Conservation (phyloP, 2,888 invertebrate genomes). For the Dryadula phaetusa region DNA sequence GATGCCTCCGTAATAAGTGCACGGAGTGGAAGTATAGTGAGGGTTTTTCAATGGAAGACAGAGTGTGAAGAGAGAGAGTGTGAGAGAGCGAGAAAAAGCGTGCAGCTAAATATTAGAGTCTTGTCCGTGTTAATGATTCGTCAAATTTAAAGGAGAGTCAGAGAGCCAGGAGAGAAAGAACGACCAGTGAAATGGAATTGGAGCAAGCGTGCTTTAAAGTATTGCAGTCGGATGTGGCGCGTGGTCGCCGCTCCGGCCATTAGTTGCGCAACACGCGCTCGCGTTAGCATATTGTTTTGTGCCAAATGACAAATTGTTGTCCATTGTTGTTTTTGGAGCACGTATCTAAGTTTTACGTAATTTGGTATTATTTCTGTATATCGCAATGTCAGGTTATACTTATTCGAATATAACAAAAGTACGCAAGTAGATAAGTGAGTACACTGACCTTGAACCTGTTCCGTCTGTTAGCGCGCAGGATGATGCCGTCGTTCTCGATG, state of each 20-base stretch:
- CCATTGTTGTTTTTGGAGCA: constrained; percentile 15
- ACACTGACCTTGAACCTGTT: constrained; percentile 89
- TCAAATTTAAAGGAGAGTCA: neutral
- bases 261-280: constrained; percentile 28
- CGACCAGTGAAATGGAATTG: constrained; percentile 38
- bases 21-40: too few species aligned
- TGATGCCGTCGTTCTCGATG: constrained; percentile 94
- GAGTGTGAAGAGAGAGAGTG: too few species aligned
- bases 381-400: neutral
- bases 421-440: neutral
- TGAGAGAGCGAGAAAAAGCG: too few species aligned
- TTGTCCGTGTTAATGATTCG: constrained; percentile 31
- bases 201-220: constrained; percentile 42
- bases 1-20: too few species aligned
- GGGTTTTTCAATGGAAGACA: too few species aligned
- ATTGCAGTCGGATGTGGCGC: neutral
- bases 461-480: constrained; percentile 86
- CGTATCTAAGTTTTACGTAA: constrained; percentile 11
- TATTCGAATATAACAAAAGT: too few species aligned
- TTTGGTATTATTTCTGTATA: constrained; percentile 6
- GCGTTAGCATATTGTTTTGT: constrained; percentile 16
- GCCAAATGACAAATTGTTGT: constrained; percentile 15
- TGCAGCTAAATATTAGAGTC: too few species aligned
- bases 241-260: constrained; percentile 12
- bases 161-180: constrained; percentile 22